Conservation (phyloP, 2,888 invertebrate species). For the Hydroisotoma schaefferi region DNA sequence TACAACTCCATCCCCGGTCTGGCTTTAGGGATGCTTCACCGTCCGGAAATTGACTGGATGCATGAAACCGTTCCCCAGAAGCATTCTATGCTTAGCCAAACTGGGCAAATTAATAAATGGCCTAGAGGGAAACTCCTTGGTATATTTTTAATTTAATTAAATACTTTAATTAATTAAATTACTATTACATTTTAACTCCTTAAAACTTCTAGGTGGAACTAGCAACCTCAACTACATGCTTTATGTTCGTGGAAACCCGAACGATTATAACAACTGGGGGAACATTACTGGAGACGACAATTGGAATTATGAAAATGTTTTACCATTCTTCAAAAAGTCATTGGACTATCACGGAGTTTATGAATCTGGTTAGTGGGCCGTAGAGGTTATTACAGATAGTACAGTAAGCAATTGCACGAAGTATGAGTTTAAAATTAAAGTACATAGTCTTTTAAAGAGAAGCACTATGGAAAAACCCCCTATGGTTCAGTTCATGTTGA, state of each 20-base stretch:
- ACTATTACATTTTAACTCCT: no score
- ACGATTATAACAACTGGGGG: slow-evolving; percentile 54
- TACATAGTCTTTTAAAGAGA: no score
- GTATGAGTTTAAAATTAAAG: no score
- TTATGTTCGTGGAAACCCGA: slow-evolving; percentile 65
- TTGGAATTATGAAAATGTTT: slow-evolving; percentile 43
- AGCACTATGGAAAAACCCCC: slow-evolving; percentile 32
- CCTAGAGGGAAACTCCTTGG: slow-evolving; percentile 39
- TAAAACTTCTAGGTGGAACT: slow-evolving; percentile 61
- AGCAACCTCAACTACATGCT: slow-evolving; percentile 73
- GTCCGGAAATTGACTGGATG: slow-evolving; percentile 35
- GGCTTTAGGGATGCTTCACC: slow-evolving; percentile 24
- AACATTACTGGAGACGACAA: slow-evolving; percentile 27
- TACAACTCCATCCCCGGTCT: slow-evolving; percentile 34
- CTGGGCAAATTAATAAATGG: no score
- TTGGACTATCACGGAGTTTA: slow-evolving; percentile 38
- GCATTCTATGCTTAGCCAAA: no score
- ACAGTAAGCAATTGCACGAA: no score
- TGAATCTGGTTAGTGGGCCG: no score
- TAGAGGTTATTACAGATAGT: no score
- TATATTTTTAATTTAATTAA: no score
- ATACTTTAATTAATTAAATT: no score
- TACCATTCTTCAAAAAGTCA: slow-evolving; percentile 35
- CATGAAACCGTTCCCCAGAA: slow-evolving; percentile 43
- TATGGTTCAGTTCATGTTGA: slow-evolving; percentile 39